These are phyloP conservation scores for Brevimyrus niger DNA, from an alignment of 2,113 vertebrate genomes.

Conservation along the genomic window DNA sequence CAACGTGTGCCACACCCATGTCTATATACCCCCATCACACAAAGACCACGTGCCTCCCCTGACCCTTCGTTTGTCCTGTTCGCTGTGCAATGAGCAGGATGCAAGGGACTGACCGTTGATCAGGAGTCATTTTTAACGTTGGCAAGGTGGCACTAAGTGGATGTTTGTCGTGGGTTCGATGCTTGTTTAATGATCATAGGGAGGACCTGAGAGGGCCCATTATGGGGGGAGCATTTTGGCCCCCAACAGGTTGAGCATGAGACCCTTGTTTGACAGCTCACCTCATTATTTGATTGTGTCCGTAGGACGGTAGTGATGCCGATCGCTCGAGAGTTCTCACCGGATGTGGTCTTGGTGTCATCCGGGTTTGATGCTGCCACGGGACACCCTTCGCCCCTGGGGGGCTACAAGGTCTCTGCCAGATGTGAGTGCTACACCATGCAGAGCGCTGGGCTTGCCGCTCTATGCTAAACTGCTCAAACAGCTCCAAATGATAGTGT, in stretches of 20 bases:
- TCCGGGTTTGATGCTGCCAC: constrained; percentile 85
- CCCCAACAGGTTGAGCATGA: neutral
- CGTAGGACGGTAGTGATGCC: constrained; percentile 87
- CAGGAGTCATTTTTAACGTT: neutral
- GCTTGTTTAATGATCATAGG: neutral
- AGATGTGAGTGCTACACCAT: constrained; percentile 72
- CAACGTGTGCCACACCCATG: neutral
- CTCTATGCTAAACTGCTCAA: neutral
- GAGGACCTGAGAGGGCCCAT: neutral
- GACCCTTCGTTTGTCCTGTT: neutral
- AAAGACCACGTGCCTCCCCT: neutral
- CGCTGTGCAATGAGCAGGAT: neutral
- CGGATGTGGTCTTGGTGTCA: constrained; percentile 85
- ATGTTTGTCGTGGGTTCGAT: neutral
- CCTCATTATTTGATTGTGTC: constrained; percentile 13
- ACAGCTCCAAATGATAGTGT: neutral
- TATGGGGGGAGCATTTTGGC: neutral
- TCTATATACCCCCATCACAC: neutral
- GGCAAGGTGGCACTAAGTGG: neutral
- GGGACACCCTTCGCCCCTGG: constrained; percentile 71
- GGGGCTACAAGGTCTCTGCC: constrained; percentile 86
- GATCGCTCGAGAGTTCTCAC: constrained; percentile 80
- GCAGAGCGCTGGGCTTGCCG: neutral
- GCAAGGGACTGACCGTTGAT: neutral
- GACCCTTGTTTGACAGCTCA: neutral